Base-by-base conservation (phyloP, 1,140 invertebrate species). In the Ips typographus region DNA sequence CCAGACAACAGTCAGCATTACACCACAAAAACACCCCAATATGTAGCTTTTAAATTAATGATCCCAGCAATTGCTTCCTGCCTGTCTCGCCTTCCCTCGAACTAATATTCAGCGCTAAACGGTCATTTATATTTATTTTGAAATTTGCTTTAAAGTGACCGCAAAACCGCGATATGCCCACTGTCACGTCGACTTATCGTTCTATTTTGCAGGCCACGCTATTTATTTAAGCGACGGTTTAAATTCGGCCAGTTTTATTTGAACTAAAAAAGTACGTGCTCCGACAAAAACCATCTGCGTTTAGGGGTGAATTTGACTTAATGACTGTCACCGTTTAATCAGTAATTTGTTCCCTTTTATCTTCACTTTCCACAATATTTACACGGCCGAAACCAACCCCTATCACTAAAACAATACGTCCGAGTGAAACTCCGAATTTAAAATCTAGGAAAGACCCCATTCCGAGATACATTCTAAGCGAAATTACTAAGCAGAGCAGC, bases 21-120 rank as follows among this genome's bases (percentile, higher is more conserved):
- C 79, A 77, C 76, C 77, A 78, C 79, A 80, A 80, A 80, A 80
- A 80, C 79, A 79, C 74, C 75, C 79, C 79, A 79, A 80, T 80
- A 80, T 79, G 79, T 80, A 79, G 78, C 78, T 78, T 78, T 80
- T 78, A 80, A 80, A 80, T 80, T 80, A 80, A 80, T 80, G 79
- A 80, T 79, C 74, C 76, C 75, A 71, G 76, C 77, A 79, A 79
- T 80, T 79, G 76, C 78, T 79, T 78, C 76, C 77, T 78, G 76
- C 73, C 74, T 66, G 72, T 74, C 74, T 75, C 72, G 71, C 72
- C 74, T 75, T 73, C 72, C 71, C 65, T 68, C 64, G 68, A 71
- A 75, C 74, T 77, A 75, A 77, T 77, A 78, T 78, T 79, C 73
- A 72, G 57, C 74, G 70, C 71, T 68, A 62, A 63, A 64, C 41